Evolutionary conservation across 2,888 invertebrate genomes (phyloP), one percentile per base, ranked within the genome.

Genomic region (Noctua janthe): DNA sequence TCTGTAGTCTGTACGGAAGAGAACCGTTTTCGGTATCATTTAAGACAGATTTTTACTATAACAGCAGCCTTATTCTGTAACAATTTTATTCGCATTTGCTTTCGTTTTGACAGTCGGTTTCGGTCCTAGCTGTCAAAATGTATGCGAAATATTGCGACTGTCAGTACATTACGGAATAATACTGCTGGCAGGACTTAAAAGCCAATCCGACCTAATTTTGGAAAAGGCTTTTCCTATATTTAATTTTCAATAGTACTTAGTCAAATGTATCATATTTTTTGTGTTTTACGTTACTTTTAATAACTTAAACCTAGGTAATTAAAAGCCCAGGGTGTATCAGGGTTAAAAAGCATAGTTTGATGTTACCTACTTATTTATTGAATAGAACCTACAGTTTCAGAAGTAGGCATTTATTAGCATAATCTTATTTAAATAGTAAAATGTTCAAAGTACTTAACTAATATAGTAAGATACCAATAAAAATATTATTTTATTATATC

Each of bases 381-480:
- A 29, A 15, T 49, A 35, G n/a, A 51, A 54, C 69, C 69, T 83
- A 85, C 76, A 62, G 15, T 66, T 83, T 51, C 15, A 71, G 35
- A 66, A 59, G 82, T 85, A 81, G 82, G 70, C 86, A 85, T 85
- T 85, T 83, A 85, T 81, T 83, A 85, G 69, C 54, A 51, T 81
- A 85, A 66, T 75, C 29, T 59, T 43, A 59, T 47, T 43, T 51
- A 29, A 71, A 43, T 71, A 80, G 39, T 80, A 35, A 76, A 70
- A 71, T 76, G 67, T 86, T 86, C 66, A 70, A 82, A 70, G 84
- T 84, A 83, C 74, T 83, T 87, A 83, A 71, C 69, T 73, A 82
- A 29, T 72, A 17, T 56, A 70, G 35, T 66, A 72, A 64, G 20
- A 72, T 71, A 85, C 64, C 47, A 66, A 2, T 75, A 15, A 81